Conservation (phyloP, 2,113 vertebrate species). For the Mohoua ochrocephala region DNA sequence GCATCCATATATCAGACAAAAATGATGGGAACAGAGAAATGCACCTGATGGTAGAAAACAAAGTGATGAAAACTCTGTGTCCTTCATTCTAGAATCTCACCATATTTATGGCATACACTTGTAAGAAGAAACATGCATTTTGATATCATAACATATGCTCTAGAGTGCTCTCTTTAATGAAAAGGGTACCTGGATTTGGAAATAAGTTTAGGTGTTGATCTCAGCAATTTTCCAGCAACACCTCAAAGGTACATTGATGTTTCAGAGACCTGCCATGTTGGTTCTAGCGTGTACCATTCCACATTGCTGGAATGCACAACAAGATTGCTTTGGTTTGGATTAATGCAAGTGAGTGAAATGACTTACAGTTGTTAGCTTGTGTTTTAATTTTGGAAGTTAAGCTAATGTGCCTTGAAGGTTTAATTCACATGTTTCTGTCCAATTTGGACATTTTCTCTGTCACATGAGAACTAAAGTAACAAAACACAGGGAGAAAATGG, state of each 20-base stretch:
- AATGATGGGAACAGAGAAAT: not conserved
- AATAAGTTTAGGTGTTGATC: not conserved
- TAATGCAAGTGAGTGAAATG: not conserved
- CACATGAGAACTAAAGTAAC: not conserved
- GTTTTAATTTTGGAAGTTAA: constrained; percentile 11
- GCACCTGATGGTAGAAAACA: not conserved
- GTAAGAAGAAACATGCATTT: not conserved
- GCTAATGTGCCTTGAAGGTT: not conserved
- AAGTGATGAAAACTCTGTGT: not conserved
- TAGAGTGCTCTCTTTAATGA: not conserved
- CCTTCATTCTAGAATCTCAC: not conserved
- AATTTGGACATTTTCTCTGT: not conserved
- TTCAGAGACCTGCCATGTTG: not conserved
- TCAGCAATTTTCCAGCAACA: not conserved
- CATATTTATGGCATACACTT: not conserved
- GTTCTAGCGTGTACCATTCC: not conserved
- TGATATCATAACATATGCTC: not conserved
- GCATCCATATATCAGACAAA: not conserved
- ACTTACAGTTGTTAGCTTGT: not conserved
- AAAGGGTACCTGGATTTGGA: not conserved
- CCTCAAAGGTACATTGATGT: accelerated
- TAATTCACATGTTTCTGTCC: not conserved
- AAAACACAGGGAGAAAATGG: not conserved
- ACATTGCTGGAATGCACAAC: not conserved
- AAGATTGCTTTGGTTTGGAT: not conserved